Evolutionary conservation across 2,888 invertebrate genomes (phyloP).

Genomic region (Calameuta filiformis): DNA sequence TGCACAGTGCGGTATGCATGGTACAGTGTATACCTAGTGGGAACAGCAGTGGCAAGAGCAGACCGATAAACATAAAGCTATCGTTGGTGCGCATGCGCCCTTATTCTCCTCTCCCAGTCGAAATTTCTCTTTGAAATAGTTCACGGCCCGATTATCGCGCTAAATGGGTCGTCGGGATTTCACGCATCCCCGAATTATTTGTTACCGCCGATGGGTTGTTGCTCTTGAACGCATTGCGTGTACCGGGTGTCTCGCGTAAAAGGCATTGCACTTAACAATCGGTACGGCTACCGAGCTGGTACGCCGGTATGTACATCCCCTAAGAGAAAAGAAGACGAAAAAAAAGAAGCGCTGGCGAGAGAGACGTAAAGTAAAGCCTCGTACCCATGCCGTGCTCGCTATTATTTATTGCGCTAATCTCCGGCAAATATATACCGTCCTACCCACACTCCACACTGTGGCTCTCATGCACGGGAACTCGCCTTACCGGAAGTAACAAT

Average conservation of each 20-base stretch:
- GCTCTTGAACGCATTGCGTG: constrained; percentile 25
- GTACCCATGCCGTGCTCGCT: constrained; percentile 16
- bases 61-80: no score
- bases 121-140: constrained; percentile 40
- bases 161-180: constrained; percentile 59
- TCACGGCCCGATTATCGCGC: constrained; percentile 59
- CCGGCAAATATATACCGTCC: constrained; percentile 29
- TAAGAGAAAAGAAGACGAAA: not conserved
- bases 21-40: no score
- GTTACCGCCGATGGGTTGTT: constrained; percentile 11
- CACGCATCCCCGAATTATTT: constrained; percentile 65
- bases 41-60: no score
- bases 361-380: constrained; percentile 25
- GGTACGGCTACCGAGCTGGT: not conserved
- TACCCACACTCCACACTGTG: not conserved
- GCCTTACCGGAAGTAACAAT: constrained; percentile 10
- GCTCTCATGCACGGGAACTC: constrained; percentile 2
- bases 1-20: no score
- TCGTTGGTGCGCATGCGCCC: constrained; percentile 8
- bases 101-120: constrained; percentile 32
- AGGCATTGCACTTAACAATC: not conserved
- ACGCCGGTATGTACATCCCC: not conserved
- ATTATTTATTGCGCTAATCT: constrained; percentile 43
- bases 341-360: constrained; percentile 11
- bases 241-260: constrained; percentile 23